Base-by-base conservation (phyloP, 2,797 vertebrate species). In the Coracias cyanogaster region DNA sequence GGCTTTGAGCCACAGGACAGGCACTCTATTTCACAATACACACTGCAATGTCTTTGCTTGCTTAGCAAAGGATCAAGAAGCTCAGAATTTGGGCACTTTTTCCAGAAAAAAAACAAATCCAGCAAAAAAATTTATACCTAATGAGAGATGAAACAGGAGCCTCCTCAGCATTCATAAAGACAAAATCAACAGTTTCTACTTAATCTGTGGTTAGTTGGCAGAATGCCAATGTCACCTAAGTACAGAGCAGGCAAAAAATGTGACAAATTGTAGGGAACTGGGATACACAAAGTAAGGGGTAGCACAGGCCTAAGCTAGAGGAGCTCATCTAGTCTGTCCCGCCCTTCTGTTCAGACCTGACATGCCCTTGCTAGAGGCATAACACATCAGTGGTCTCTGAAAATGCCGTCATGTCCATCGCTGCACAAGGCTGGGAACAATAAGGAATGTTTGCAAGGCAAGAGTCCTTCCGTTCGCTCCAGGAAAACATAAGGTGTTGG, bases 141-240 rank as follows among this genome's bases (percentile, higher is more conserved):
- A 7, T 7, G 39, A 43, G 5, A 82, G 19, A 12, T 10, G 9
- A 33, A 29, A 31, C 7, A 73, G 16, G 10, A 54, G 9, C 3
- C 10, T 88, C 14, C 20, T 41, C 1, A 2, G 20, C 45, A 46
- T 58, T 70, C 25, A 21, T 6, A 48, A 8, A 41, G 18, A 25
- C 4, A 31, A 37, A 3, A 46, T 8, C 7, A 25, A 29, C 3
- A 22, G 5, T 24, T 90, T 37, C 8, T 64, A 2, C 25, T 70
- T n/a, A 49, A 49, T 1, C 24, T 21, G 1, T 0, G 1, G 9
- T 18, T 81, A n/a, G 5, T 4, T 66, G 10, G 3, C 18, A 74
- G n/a, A 67, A 81, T 28, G 11, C 1, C 51, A 45, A 4, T 1
- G 3, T 37, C 37, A 37, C 12, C 37, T 37, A 37, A 37, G 37